Percentiles rank a stretch among this genome's conserved stretches.
Conservation (phyloP, 2,888 invertebrate genomes). For the Caenorhabditis afra region DNA sequence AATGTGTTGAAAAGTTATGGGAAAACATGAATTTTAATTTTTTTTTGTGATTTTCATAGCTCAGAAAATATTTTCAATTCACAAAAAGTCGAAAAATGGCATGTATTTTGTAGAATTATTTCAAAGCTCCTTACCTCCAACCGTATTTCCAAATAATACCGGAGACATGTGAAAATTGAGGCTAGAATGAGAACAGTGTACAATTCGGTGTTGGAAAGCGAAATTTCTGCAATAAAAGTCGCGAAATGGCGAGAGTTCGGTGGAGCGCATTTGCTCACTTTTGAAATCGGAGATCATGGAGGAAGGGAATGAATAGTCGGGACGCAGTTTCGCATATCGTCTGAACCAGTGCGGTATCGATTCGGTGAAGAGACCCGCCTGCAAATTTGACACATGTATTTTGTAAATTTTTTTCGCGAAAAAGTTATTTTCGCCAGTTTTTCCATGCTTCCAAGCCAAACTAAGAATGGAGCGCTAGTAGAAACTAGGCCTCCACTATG, state of each 20-base stretch:
- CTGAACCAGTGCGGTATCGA: conserved; percentile 67
- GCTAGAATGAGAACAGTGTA: conserved; percentile 61
- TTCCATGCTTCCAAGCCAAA: too few species aligned
- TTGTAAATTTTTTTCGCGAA: too few species aligned
- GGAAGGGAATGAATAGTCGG: conserved; percentile 69
- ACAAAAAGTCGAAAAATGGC: too few species aligned
- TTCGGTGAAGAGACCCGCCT: conserved; percentile 62
- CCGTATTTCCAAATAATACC: conserved; percentile 63
- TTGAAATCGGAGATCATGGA: conserved; percentile 66
- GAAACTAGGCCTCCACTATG: too few species aligned
- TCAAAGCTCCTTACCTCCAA: conserved; percentile 24
- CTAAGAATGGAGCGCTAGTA: too few species aligned
- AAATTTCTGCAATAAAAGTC: conserved; percentile 51
- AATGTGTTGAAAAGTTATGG: too few species aligned
- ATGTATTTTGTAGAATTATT: too few species aligned
- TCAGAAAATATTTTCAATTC: too few species aligned
- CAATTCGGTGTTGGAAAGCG: conserved; percentile 54
- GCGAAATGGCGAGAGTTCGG: not conserved
- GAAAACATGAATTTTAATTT: too few species aligned
- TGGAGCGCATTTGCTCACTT: conserved; percentile 15
- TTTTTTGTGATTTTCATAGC: too few species aligned
- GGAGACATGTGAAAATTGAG: conserved; percentile 63
- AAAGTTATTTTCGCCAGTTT: too few species aligned
- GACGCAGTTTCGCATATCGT: conserved; percentile 68
- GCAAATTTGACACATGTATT: too few species aligned